These are phyloP conservation scores for Caenorhabditis sinica DNA, from an alignment of 2,888 invertebrate species.

Conservation along the genomic window DNA sequence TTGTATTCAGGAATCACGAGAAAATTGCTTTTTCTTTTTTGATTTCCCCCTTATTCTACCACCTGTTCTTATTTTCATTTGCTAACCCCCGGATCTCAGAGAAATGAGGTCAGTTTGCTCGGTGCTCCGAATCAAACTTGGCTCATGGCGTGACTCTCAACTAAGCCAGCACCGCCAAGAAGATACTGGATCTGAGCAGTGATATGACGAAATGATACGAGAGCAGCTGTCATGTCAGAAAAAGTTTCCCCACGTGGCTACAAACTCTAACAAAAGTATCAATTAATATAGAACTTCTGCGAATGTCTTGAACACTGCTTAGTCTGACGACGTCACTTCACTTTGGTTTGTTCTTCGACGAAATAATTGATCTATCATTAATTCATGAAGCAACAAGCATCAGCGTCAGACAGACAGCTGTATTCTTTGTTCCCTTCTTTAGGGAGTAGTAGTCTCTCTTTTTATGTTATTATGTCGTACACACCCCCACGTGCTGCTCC, in stretches of 20 bases:
- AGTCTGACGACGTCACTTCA: constrained; percentile 25
- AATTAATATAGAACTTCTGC: background rate
- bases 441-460: background rate
- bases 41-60: constrained; percentile 18
- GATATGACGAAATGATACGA: constrained; percentile 30
- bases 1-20: constrained; percentile 39
- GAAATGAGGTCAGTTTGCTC: constrained; percentile 33
- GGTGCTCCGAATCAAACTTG: constrained; percentile 22
- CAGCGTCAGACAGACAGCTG: background rate
- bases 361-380: constrained; percentile 22
- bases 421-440: constrained; percentile 43
- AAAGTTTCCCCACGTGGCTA: constrained; percentile 44
- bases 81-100: constrained; percentile 9
- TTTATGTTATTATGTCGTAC: constrained; percentile 24
- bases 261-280: constrained; percentile 24
- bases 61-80: constrained; percentile 42
- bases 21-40: constrained; percentile 11
- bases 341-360: constrained; percentile 10
- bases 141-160: constrained; percentile 46
- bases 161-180: constrained; percentile 21
- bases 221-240: constrained; percentile 33
- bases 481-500: constrained; percentile 50
- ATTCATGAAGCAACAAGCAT: background rate
- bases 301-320: background rate
- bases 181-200: constrained; percentile 33